Base-by-base conservation (phyloP, 1,140 invertebrate species). In the Tetraneura akinire region DNA sequence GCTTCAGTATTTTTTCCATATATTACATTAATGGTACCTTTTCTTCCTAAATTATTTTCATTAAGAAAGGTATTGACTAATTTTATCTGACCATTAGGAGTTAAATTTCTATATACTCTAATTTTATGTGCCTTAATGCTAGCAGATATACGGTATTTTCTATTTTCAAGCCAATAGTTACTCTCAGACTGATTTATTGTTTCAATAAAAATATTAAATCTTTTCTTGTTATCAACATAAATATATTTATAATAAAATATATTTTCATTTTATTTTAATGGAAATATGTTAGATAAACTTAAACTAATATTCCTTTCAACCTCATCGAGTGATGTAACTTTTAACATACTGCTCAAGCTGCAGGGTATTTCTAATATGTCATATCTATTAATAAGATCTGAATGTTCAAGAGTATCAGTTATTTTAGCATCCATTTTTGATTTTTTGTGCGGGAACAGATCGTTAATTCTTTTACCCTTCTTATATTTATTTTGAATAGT, bases 401-500 rank as follows among this genome's bases (percentile, higher is more conserved):
- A 18, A 55, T 55, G 53, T 21, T 55, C 6, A 55, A 21, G 0
- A n/a, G 6, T 3, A 9, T 55, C 9, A n/a, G 21, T 55, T 55
- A n/a, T n/a, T n/a, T n/a, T n/a, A n/a, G n/a, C n/a, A n/a, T n/a
- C n/a, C 53, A 55, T 6, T 2, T 16, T 57, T 23, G 23, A 1
- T 10, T 13, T 57, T 57, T 57, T 26, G 10, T 23, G 6, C 10
- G 53, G 53, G 13, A 23, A 57, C 23, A 57, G 53, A 57, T 23
- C 5, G 10, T 57, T 21, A 23, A 57, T 23, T 6, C 2, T 57
- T 57, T 14, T 57, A 9, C 53, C 53, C 23, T 57, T 57, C 23
- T 57, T 26, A 23, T 57, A 26, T 14, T 57, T 57, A 57, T 13
- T 57, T 57, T 57, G 53, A 57, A 57, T n/a, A n/a, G n/a, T n/a